Evolutionary conservation across 1,140 invertebrate genomes (phyloP), one percentile per base, ranked within the genome.

Genomic region (Penaeus vannamei): DNA sequence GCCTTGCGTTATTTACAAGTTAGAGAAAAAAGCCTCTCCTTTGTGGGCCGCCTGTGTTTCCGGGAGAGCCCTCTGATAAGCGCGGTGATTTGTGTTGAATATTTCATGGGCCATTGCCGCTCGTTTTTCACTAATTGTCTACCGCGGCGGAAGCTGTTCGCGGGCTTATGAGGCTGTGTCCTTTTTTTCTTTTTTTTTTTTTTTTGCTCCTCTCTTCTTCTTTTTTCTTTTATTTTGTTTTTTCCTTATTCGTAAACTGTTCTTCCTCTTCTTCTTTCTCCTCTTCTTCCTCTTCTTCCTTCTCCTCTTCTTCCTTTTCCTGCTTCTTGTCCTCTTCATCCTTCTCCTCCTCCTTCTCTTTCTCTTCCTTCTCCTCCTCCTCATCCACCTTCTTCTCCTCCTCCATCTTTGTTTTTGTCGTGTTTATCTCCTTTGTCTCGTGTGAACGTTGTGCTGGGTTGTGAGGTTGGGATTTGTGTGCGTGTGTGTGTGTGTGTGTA

Each of bases 1-100:
- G 64, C 72, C 26, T 19, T n/a, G 26, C 87, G 87, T 89, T 89
- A 89, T 89, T 89, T 89, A 89, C 79, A 89, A 84, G 87, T 84
- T 72, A 66, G 69, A 84, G 87, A 42, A 84, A 89, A 89, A 89
- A 88, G 84, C 29, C n/a, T 22, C 82, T 89, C 82, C 87, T 79
- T 89, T 89, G 87, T 89, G 72, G 62, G 32, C 81, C 60, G 81
- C 82, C 80, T 79, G 60, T 84, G 81, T 89, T 89, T 84, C 87
- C 87, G 53, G 23, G 66, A 76, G 62, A 79, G 82, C 83, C 72
- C n/a, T 85, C 85, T 89, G 87, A 89, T 89, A 89, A 89, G 80
- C 62, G 66, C 26, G 82, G 82, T 89, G 62, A 88, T 84, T 89
- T 89, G 87, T 89, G 59, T 59, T 89, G 87, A 84, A 89, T 89